A percentile compares a stretch with the other conserved stretches of the same genome.
Conservation (phyloP, 2,888 invertebrate species). For the Cremastinae sp. region DNA sequence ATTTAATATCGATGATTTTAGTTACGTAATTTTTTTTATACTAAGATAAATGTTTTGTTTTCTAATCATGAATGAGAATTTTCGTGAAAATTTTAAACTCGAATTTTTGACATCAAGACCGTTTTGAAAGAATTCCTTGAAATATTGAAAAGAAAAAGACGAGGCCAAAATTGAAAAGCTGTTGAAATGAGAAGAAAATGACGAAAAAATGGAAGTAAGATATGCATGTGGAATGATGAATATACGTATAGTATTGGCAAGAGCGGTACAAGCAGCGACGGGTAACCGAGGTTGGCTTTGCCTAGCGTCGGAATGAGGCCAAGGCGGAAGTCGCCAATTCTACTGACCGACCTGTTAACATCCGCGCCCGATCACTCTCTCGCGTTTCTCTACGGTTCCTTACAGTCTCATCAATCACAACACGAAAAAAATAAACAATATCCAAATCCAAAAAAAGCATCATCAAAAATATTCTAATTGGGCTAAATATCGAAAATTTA, state of each 20-base stretch:
- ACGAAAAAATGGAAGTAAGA: too few relatives aligned
- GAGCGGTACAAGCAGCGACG: slow-evolving; percentile 37
- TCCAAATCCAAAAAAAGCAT: background rate
- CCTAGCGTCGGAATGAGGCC: slow-evolving; percentile 68
- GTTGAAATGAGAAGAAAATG: too few relatives aligned
- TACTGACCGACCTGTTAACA: slow-evolving; percentile 72
- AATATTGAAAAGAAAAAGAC: too few relatives aligned
- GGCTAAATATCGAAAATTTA: too few relatives aligned
- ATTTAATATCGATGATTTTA: too few relatives aligned
- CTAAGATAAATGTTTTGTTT: too few relatives aligned
- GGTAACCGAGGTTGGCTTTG: slow-evolving; percentile 55
- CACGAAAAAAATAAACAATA: slow-evolving; percentile 2
- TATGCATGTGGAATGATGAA: slow-evolving; percentile 36
- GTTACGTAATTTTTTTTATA: too few relatives aligned
- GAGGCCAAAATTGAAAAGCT: too few relatives aligned
- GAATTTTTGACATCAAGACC: too few relatives aligned
- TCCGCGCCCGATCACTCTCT: slow-evolving; percentile 61
- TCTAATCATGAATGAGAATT: too few relatives aligned
- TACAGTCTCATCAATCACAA: slow-evolving; percentile 3
- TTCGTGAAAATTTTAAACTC: too few relatives aligned
- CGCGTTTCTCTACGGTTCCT: slow-evolving; percentile 38
- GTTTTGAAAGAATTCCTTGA: too few relatives aligned
- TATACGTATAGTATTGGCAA: slow-evolving; percentile 48
- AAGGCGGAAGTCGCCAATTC: slow-evolving; percentile 74
- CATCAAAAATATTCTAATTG: background rate